phyloP scores from a whole-genome alignment of 2,113 vertebrate genomes.

The Chunga burmeisteri region DNA sequence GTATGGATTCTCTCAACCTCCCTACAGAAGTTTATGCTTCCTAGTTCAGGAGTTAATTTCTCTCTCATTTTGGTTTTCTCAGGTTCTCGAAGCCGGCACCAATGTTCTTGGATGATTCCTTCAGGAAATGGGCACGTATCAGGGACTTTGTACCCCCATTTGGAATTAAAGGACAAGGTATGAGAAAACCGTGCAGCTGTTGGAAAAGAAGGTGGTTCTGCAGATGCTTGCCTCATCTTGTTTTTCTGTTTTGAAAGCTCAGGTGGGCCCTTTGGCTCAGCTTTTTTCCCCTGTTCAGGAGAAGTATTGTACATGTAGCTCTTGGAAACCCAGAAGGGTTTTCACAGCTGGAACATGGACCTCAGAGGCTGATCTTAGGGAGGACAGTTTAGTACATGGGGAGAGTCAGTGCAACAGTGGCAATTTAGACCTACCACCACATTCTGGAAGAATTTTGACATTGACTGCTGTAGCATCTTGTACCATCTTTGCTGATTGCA shows the following conservation, averaged over 20 bases:
- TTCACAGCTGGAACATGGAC: not conserved
- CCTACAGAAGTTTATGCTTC: not conserved
- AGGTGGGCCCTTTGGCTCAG: not conserved
- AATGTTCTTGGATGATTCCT: slow-evolving; percentile 85
- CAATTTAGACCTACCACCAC: not conserved
- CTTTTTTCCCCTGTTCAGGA: not conserved
- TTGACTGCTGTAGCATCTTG: not conserved
- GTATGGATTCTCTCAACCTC: not conserved
- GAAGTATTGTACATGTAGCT: not conserved
- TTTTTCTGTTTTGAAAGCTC: not conserved
- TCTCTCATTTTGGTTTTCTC: slow-evolving; percentile 57
- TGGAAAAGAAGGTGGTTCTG: not conserved
- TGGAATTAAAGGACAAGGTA: slow-evolving; percentile 89
- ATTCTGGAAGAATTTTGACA: not conserved
- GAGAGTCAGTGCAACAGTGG: not conserved
- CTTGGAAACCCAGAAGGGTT: not conserved
- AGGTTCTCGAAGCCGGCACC: slow-evolving; percentile 85
- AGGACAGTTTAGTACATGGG: not conserved
- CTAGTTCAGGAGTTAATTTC: not conserved
- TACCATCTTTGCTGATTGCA: not conserved
- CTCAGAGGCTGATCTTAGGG: not conserved
- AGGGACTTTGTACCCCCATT: slow-evolving; percentile 84
- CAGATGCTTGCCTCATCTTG: not conserved
- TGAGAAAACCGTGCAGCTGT: not conserved
- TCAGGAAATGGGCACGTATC: slow-evolving; percentile 82